Base-by-base conservation (phyloP, 2,113 vertebrate species). In the Lophius piscatorius region DNA sequence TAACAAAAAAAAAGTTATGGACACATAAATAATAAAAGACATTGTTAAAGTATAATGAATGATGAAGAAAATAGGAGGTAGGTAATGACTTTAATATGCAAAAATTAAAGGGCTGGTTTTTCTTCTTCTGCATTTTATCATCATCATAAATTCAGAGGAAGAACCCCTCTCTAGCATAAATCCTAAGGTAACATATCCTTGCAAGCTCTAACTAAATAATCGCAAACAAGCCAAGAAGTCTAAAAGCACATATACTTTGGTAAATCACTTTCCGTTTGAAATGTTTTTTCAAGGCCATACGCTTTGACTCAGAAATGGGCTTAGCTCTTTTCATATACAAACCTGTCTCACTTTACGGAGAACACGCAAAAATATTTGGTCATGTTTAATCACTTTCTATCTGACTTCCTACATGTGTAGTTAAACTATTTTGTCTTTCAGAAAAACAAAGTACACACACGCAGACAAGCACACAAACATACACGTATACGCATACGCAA, bases 331-430 rank as follows among this genome's bases (percentile, higher is more conserved):
- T 66, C 28, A 57, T 44, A 26, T 58, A 57, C 65, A 75, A 77
- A 74, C 61, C 20, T 76, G 63, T 80, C 51, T 38, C 3, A 6
- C 75, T 80, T 75, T 59, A 80, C 58, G 52, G 46, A 59, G 56
- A 79, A 75, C 63, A 69, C 55, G 64, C 61, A 56, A 56, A 76
- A 81, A 78, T 78, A 72, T 79, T 87, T 71, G 57, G 51, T 71
- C 42, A 39, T 64, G 68, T 82, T 73, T 76, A 67, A 83, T 85
- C 57, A 76, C 65, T 57, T 41, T 55, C 66, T 29, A 69, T 54
- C 68, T 67, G 76, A 55, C 80, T 74, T 63, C 52, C 72, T 59
- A 54, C 40, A 57, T 49, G 47, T 66, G 63, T 11, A 60, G 61
- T 62, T 68, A 55, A 60, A 80, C 63, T 70, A 67, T 82, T 46